Conservation (phyloP, 2,888 invertebrate genomes). For the Campoplex nolae region DNA sequence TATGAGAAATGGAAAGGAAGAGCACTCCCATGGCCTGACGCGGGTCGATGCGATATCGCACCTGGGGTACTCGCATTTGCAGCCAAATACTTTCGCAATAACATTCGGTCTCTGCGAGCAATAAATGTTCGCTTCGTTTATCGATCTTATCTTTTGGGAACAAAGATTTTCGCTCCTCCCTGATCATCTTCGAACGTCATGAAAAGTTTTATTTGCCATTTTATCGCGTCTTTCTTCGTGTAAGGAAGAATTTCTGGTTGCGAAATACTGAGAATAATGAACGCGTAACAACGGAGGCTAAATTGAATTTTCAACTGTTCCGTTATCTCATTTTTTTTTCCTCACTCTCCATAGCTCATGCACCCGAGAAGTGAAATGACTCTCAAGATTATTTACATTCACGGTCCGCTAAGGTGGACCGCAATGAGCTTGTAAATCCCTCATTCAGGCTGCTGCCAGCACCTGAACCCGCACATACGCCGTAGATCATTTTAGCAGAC, state of each 20-base stretch:
- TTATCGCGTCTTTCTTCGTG: not conserved
- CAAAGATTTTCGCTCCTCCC: slow-evolving; percentile 12
- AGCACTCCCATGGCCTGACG: slow-evolving; percentile 69
- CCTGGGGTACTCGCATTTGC: slow-evolving; percentile 24
- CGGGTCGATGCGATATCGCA: slow-evolving; percentile 59
- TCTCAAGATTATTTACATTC: slow-evolving; percentile 3
- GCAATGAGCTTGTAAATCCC: slow-evolving; percentile 45
- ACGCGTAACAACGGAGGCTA: not conserved
- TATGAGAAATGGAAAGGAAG: slow-evolving; percentile 73
- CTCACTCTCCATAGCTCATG: not conserved
- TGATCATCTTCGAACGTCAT: slow-evolving; percentile 35
- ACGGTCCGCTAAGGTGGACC: not conserved
- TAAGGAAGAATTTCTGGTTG: slow-evolving; percentile 12
- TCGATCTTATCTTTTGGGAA: slow-evolving; percentile 42
- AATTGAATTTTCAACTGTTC: not conserved
- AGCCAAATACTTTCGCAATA: slow-evolving; percentile 54
- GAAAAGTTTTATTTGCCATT: slow-evolving; percentile 1
- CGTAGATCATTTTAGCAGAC: slow-evolving; percentile 39
- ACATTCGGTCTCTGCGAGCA: slow-evolving; percentile 22
- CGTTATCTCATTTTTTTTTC: not conserved
- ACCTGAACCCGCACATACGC: slow-evolving; percentile 2
- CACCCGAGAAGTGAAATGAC: slow-evolving; percentile 14
- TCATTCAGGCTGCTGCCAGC: slow-evolving; percentile 13
- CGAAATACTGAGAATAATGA: slow-evolving; percentile 23
- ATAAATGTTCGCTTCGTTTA: slow-evolving; percentile 47